phyloP scores from a whole-genome alignment of 2,888 invertebrate species.

The Drosophila eohydei region DNA sequence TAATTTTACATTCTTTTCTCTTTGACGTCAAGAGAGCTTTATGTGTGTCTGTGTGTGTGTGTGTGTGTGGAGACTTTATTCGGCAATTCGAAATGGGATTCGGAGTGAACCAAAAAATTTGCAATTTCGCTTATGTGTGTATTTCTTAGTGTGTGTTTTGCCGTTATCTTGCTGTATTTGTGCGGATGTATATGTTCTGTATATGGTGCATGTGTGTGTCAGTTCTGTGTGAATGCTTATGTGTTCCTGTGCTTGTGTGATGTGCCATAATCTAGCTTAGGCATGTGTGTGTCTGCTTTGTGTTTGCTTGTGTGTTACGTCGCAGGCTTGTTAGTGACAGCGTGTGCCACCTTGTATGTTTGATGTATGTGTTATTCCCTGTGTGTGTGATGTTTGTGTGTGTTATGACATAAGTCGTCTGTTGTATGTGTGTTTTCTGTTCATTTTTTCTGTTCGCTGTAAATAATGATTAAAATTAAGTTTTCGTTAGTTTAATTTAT shows the following conservation, averaged over 20 bases:
- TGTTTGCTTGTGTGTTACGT: slow-evolving; percentile 1
- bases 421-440: neutral
- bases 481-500: slow-evolving; percentile 46
- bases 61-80: neutral
- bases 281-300: slow-evolving; percentile 8
- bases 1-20: slow-evolving; percentile 65
- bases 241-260: neutral
- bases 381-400: no score
- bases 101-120: slow-evolving; percentile 14
- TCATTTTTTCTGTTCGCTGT: slow-evolving; percentile 56
- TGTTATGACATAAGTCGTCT: no score
- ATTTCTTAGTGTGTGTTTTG: neutral
- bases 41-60: neutral
- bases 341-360: neutral
- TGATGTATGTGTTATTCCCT: no score
- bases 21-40: slow-evolving; percentile 36
- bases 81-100: neutral
- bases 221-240: neutral
- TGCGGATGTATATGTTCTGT: neutral
- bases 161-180: neutral
- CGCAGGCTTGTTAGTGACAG: no score
- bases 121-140: slow-evolving; percentile 21
- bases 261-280: no score
- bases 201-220: slow-evolving; percentile 7
- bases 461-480: slow-evolving; percentile 64